A percentile compares a stretch with the other conserved stretches of the same genome.
Evolutionary conservation across 2,797 vertebrate species (phyloP).

Genomic region (Coregonus suidteri): DNA sequence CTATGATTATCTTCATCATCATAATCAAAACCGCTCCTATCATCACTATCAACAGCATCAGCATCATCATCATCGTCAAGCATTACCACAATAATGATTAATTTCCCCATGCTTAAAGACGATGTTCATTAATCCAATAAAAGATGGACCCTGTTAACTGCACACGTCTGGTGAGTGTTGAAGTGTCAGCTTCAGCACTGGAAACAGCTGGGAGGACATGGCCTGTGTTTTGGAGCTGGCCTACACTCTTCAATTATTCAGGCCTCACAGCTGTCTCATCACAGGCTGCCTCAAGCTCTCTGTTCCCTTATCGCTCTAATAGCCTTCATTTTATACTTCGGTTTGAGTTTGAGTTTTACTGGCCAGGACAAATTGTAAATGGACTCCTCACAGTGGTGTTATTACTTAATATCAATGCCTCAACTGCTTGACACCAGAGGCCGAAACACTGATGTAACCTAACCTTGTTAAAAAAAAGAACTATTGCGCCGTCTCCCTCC

Average conservation of each 20-base stretch:
- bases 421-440: not conserved
- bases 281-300: constrained; percentile 58
- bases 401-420: not conserved
- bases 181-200: constrained; percentile 67
- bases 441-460: not conserved
- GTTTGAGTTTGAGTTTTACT: not conserved
- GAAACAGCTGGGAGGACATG: constrained; percentile 72
- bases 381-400: not conserved
- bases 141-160: constrained; percentile 75
- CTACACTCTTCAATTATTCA: constrained; percentile 77
- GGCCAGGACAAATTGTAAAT: not conserved
- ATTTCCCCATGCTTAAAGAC: not conserved
- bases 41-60: not conserved
- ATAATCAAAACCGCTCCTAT: not conserved
- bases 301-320: constrained; percentile 33
- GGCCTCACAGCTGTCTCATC: constrained; percentile 73
- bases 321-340: constrained; percentile 43
- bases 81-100: constrained; percentile 59
- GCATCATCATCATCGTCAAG: constrained; percentile 62
- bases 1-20: not conserved
- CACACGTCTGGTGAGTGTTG: constrained; percentile 70
- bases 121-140: constrained; percentile 67
- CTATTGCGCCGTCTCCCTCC: not conserved
- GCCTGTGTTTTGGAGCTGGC: constrained; percentile 66
- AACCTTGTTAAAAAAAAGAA: constrained; percentile 12